These are phyloP conservation scores for Dasyurus viverrinus DNA, from an alignment of 2,113 vertebrate species.

Conservation along the genomic window DNA sequence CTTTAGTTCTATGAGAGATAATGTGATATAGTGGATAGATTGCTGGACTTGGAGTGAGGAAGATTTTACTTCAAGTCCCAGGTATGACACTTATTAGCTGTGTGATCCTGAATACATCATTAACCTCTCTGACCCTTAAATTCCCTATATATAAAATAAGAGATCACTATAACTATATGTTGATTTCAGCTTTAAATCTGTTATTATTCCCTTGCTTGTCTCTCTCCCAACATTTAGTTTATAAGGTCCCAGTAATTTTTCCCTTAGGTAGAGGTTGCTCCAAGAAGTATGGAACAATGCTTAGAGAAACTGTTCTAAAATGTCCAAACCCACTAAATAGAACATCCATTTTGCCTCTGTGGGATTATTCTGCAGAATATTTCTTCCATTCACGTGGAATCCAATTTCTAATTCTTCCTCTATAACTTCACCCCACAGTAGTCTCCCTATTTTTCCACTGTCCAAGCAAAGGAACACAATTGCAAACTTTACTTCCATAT, in stretches of 20 bases:
- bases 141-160: background rate
- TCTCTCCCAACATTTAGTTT: background rate
- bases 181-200: background rate
- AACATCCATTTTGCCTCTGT: background rate
- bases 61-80: background rate
- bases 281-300: background rate
- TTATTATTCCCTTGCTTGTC: background rate
- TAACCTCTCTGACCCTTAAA: background rate
- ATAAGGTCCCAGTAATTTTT: background rate
- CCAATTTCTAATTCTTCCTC: background rate
- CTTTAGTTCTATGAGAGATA: background rate
- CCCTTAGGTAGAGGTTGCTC: background rate
- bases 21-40: background rate
- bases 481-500: background rate
- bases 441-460: background rate
- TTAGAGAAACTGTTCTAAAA: background rate
- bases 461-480: background rate
- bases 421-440: background rate
- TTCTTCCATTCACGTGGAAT: background rate
- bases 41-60: background rate
- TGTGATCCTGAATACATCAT: background rate
- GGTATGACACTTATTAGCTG: background rate
- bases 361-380: background rate
- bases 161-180: background rate
- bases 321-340: background rate